Conservation (phyloP, 2,888 invertebrate genomes). For the Herminia tarsipennalis region DNA sequence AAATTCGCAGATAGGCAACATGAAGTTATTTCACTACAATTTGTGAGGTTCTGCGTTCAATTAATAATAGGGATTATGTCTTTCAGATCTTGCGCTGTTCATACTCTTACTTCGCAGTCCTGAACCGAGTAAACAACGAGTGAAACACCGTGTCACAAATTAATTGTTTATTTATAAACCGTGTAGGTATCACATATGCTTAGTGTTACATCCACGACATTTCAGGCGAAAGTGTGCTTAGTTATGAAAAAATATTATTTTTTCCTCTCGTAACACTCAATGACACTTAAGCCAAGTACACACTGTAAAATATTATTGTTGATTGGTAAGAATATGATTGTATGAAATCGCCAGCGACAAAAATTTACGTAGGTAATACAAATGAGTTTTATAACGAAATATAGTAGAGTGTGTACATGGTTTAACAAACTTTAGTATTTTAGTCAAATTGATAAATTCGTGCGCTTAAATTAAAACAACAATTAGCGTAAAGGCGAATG, state of each 20-base stretch:
- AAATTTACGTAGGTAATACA: conserved; percentile 1
- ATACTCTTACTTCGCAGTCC: conserved; percentile 76
- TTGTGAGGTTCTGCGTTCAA: no score
- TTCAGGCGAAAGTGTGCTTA: conserved; percentile 82
- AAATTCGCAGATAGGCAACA: no score
- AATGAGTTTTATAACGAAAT: neutral
- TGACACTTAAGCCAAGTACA: conserved; percentile 44
- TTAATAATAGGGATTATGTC: no score
- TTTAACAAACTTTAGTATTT: conserved; percentile 59
- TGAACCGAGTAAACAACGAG: conserved; percentile 67
- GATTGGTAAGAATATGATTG: neutral
- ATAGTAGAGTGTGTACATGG: conserved; percentile 37
- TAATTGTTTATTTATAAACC: conserved; percentile 80
- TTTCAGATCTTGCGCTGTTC: conserved; percentile 77
- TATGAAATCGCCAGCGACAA: conserved; percentile 17
- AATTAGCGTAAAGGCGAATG: conserved; percentile 62
- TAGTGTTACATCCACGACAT: conserved; percentile 79
- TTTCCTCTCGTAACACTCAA: conserved; percentile 60
- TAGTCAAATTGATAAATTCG: conserved; percentile 77
- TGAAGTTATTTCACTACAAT: no score
- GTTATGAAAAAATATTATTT: conserved; percentile 68
- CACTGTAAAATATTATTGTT: conserved; percentile 25
- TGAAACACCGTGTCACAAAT: conserved; percentile 62
- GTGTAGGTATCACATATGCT: conserved; percentile 81
- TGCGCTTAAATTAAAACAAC: conserved; percentile 74